Base-by-base conservation (phyloP, 2,113 vertebrate species). In the Tichodroma muraria region DNA sequence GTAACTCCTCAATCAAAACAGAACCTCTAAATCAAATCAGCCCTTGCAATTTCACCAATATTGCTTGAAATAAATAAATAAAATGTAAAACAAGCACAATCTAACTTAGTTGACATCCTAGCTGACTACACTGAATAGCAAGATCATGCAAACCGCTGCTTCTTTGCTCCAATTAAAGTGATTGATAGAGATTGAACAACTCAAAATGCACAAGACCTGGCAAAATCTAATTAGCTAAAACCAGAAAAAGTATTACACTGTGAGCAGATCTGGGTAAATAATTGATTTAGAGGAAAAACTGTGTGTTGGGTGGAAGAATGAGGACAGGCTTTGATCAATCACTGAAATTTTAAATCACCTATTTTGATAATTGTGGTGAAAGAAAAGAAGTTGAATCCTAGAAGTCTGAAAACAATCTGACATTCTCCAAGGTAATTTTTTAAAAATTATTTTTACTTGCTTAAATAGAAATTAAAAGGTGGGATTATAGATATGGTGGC, bases 211-310 rank as follows among this genome's bases (percentile, higher is more conserved):
- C 53, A 89, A 77, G 86, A 77, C 54, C 57, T 85, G 35, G 50
- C 65, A 89, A 91, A 81, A 95, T 38, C 50, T 81, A 90, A 96
- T 96, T 91, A 93, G 61, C 86, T 90, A 72, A 94, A 94, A 89
- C 49, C 53, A 79, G 73, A 68, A 75, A 88, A 86, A 79, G 50
- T 71, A 72, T 84, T 92, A 54, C 57, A 33, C 24, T 69, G 80
- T 24, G 40, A 92, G 78, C 30, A 86, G 38, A 63, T 80, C 47
- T 88, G 44, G 19, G 47, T 15, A 63, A 90, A 76, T 73, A 95
- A 92, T 88, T 75, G 76, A 86, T 92, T 90, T 91, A 73, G 72
- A 80, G 82, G 59, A 56, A 82, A 89, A 96, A 85, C 35, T 54
- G 2, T 40, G 11, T 53, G 23, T 77, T 66, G 23, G 8, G 44